Conservation (phyloP, 2,797 vertebrate species). For the Neosalanx taihuensis region DNA sequence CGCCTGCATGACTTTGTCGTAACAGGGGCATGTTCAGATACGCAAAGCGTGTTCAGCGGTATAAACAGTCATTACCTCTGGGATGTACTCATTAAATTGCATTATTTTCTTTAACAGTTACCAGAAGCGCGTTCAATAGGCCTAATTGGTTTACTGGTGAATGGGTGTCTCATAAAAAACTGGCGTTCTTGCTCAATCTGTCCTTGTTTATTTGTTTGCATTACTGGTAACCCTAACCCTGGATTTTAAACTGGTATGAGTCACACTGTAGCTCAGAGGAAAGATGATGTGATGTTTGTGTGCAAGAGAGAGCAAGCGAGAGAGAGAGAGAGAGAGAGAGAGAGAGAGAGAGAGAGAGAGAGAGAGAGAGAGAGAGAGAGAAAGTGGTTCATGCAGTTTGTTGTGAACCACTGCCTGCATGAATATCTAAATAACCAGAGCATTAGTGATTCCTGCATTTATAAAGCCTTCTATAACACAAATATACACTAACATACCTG, state of each 20-base stretch:
- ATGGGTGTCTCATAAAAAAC: slow-evolving; percentile 56
- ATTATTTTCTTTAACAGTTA: slow-evolving; percentile 56
- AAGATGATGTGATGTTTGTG: neutral
- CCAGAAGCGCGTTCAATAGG: slow-evolving; percentile 55
- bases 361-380: too few species aligned
- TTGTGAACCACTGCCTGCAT: neutral
- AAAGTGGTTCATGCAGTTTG: neutral
- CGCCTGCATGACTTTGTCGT: slow-evolving; percentile 32
- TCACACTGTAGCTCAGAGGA: neutral
- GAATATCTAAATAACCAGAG: neutral
- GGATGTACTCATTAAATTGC: slow-evolving; percentile 56
- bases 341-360: too few species aligned
- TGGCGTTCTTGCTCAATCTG: slow-evolving; percentile 48
- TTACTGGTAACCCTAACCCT: slow-evolving; percentile 6
- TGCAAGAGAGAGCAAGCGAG: neutral
- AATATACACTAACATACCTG: neutral
- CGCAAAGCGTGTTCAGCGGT: slow-evolving; percentile 35
- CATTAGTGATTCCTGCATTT: neutral
- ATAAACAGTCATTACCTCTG: slow-evolving; percentile 58
- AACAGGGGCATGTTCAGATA: slow-evolving; percentile 12
- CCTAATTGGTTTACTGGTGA: slow-evolving; percentile 53
- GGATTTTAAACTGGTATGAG: slow-evolving; percentile 3
- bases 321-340: neutral
- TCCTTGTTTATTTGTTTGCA: slow-evolving; percentile 51
- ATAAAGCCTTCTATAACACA: neutral